Base-by-base conservation (phyloP, 2,113 vertebrate genomes). In the Pollachius pollachius region DNA sequence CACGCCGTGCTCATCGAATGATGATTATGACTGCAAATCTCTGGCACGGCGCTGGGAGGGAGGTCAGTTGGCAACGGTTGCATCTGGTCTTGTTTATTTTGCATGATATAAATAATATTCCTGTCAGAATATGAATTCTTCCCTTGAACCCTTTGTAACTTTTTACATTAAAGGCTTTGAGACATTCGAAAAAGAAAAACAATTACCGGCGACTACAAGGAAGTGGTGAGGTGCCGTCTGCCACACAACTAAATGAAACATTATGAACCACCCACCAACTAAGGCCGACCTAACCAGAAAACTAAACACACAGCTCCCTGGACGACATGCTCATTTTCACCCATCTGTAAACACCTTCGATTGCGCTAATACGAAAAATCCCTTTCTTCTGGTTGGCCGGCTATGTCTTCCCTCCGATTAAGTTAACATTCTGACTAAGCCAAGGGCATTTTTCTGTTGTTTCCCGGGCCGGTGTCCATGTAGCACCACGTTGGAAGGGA, bases 321-420 rank as follows among this genome's bases (percentile, higher is more conserved):
- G 72, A 30, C n/a, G 65, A 83, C 70, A 74, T 57, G 57, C 69
- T 76, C 59, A 58, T 79, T 86, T 79, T 70, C 64, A 30, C 67
- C 72, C 7, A 68, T 34, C 71, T 73, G 72, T 77, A 89, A 83
- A 89, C 78, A 84, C 64, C 77, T 34, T 80, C 70, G 68, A 72
- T 79, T 85, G 62, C 66, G 70, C 81, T 82, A 89, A 90, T 84
- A 78, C 64, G 71, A 72, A 62, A 62, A 76, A 83, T 86, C 84
- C 75, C 76, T 74, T 69, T 60, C 69, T 72, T 70, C 64, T 66
- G 41, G 58, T 58, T 0, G 75, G 57, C 72, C 19, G 23, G 60
- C 60, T 72, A 34, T 82, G 85, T 81, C 81, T 71, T n/a, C 21
- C 69, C 75, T 79, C 84, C 76, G 81, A 89, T 86, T 87, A 48